Base-by-base conservation (phyloP, 2,888 invertebrate genomes). In the Dorcus parallelipipedus region DNA sequence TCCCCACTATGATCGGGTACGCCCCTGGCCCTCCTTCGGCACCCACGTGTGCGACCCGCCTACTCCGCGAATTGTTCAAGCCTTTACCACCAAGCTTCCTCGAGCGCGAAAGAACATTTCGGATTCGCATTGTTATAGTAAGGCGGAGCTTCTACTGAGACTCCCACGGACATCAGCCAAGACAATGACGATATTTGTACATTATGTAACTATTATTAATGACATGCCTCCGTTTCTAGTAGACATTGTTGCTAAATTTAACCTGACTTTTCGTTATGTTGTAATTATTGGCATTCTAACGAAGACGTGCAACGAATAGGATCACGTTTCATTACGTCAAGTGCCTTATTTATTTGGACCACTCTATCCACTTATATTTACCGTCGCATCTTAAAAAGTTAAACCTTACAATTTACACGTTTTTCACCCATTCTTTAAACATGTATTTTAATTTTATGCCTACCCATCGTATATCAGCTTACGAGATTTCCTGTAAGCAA, bases 111-210 rank as follows among this genome's bases (percentile, higher is more conserved):
- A 71, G 73, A 73, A 72, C 74, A 71, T 71, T 68, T 72, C 72
- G 75, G 76, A 77, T 75, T 75, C 74, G 76, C 75, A 78, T 77
- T 78, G 77, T 78, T 76, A 65, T 68, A 70, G 63, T 61, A 52
- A 61, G 71, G 69, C 70, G 69, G 69, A 65, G 69, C 67, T 56
- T 63, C 43, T 45, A 51, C 49, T 48, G 71, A 59, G 69, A 71
- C 73, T 71, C 76, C 76, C 74, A 71, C 75, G 64, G 64, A 56
- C 50, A 55, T 50, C 51, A 50, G 57, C 59, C 61, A 69, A 73
- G 69, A 74, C 74, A 74, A 73, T 73, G 74, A 71, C 67, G 68
- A 71, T 64, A 49, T 26, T 23, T 56, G 56, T 56, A 47, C 50
- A 47, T 56, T 56, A 56, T 45, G 56, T 56, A 56, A 56, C 47